Conservation (phyloP, 92 coral and sea anemone species). For the Zoanthus sociatus region DNA sequence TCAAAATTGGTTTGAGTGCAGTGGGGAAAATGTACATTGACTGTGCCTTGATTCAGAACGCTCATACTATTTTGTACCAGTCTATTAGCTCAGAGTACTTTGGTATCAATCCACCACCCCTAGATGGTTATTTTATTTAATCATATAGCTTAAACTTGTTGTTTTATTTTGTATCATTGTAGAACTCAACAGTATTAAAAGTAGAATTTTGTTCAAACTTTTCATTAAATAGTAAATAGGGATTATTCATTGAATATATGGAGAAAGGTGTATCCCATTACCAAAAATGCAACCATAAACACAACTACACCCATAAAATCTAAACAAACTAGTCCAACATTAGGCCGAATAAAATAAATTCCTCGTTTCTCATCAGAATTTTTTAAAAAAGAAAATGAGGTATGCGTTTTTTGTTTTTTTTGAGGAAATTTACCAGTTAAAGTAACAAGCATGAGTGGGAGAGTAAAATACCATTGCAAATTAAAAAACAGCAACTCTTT, state of each 20-base stretch:
- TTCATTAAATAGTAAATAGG: constrained; percentile 1
- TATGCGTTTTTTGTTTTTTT: too few species aligned
- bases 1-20: constrained; percentile 15
- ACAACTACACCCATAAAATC: neutral
- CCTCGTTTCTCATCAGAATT: too few species aligned
- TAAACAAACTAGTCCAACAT: constrained; percentile 11
- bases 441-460: too few species aligned
- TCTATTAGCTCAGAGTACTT: constrained; percentile 60
- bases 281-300: neutral
- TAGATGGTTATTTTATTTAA: constrained; percentile 55
- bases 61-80: constrained; percentile 53
- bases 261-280: neutral
- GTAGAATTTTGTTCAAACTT: neutral
- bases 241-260: neutral
- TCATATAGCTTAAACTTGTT: neutral
- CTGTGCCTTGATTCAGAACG: constrained; percentile 59
- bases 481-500: too few species aligned
- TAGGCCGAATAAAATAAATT: neutral
- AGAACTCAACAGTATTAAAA: neutral
- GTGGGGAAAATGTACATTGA: constrained; percentile 15
- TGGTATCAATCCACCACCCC: constrained; percentile 60
- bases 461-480: too few species aligned
- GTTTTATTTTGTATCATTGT: neutral
- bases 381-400: too few species aligned
- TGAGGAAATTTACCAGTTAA: too few species aligned